Conservation (phyloP, 2,113 vertebrate genomes). For the Zosterops japonicus region DNA sequence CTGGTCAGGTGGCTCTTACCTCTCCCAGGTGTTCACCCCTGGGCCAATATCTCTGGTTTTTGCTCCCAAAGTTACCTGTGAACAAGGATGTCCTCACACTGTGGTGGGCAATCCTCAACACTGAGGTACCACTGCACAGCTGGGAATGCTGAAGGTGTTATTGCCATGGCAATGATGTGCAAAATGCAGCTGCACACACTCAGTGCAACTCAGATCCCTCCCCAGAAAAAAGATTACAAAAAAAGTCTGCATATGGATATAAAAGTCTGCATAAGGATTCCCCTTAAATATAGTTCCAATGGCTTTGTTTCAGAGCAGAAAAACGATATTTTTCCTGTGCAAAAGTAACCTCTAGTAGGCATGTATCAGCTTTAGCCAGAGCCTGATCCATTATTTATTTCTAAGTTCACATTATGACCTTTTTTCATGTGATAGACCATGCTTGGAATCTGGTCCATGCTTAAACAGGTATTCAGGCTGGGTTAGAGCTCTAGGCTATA, state of each 20-base stretch:
- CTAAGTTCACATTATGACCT: neutral
- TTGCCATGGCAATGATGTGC: neutral
- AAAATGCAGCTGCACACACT: neutral
- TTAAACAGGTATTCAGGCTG: neutral
- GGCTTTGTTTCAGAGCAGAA: neutral
- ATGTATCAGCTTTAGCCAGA: neutral
- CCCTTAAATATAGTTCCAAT: neutral
- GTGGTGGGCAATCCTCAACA: neutral
- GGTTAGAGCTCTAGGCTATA: neutral
- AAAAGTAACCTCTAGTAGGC: neutral
- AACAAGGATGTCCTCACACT: neutral
- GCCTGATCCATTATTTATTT: neutral
- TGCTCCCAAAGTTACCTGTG: neutral
- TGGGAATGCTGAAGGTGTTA: no score
- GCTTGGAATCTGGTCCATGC: neutral
- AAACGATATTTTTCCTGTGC: neutral
- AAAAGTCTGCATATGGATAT: neutral
- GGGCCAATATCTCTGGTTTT: neutral
- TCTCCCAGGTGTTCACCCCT: neutral
- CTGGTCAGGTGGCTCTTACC: neutral
- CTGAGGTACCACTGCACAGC: neutral
- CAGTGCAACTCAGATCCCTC: neutral
- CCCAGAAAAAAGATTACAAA: neutral
- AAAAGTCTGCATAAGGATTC: neutral
- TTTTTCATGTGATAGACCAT: neutral